Conservation (phyloP, 2,113 vertebrate species). For the Nanorana parkeri region DNA sequence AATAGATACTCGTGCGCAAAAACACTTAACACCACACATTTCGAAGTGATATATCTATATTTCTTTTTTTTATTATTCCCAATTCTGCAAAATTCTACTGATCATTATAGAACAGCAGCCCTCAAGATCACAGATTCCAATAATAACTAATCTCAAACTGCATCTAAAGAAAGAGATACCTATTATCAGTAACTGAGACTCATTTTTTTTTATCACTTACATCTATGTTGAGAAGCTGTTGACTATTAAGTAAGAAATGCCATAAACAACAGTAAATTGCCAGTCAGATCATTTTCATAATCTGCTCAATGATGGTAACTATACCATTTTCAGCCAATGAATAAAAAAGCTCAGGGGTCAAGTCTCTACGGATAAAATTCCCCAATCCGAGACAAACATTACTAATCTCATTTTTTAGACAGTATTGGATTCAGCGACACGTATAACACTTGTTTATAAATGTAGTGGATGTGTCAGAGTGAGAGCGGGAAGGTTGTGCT, state of each 20-base stretch:
- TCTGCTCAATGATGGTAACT: background rate
- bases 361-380: background rate
- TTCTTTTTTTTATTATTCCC: no score
- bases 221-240: background rate
- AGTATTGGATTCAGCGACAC: background rate
- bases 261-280: background rate
- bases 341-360: background rate
- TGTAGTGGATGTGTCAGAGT: background rate
- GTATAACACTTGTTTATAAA: constrained; percentile 8
- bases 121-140: no score
- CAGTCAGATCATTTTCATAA: background rate
- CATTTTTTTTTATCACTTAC: no score
- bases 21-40: no score
- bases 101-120: no score
- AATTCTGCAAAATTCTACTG: no score
- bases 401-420: constrained; percentile 6
- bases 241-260: background rate
- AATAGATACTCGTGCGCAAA: no score
- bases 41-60: no score
- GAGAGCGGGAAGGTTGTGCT: background rate
- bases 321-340: constrained; percentile 4
- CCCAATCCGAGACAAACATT: background rate
- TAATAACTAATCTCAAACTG: no score
- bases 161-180: no score
- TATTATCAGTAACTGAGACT: no score